A percentile compares a stretch with the other conserved stretches of the same genome.
Evolutionary conservation across 2,888 invertebrate genomes (phyloP).

Genomic region (Andrena camellia): DNA sequence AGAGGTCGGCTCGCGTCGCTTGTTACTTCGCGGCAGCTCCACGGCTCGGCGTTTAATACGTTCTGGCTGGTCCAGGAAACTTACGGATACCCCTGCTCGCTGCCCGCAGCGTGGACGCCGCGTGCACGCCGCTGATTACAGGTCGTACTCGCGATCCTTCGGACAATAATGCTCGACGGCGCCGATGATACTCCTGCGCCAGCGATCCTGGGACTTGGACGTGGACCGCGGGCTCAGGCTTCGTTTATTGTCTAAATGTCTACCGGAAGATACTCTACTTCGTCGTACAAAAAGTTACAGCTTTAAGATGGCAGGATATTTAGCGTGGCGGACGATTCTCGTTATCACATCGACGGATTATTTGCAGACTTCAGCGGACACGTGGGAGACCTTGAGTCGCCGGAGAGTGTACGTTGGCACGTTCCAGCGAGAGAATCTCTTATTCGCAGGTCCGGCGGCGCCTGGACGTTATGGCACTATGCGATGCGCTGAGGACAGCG

Average conservation of each 20-base stretch:
- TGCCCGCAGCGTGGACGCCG: conserved; percentile 26
- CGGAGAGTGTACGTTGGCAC: conserved; percentile 25
- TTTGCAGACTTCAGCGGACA: conserved; percentile 10
- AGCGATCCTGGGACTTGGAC: background rate
- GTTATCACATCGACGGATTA: conserved; percentile 47
- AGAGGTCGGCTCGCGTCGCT: conserved; percentile 71
- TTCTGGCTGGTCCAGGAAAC: conserved; percentile 51
- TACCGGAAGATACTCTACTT: background rate
- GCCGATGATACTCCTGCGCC: background rate
- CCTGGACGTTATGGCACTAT: conserved; percentile 56
- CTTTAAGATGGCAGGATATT: conserved; percentile 42
- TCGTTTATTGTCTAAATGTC: conserved; percentile 9
- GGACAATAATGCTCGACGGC: background rate
- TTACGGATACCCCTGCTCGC: conserved; percentile 25
- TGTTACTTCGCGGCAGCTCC: conserved; percentile 67
- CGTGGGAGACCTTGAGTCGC: conserved; percentile 25
- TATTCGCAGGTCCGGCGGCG: background rate
- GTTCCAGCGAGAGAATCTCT: conserved; percentile 29
- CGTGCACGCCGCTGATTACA: background rate
- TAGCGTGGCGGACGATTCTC: conserved; percentile 27
- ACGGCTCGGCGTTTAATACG: conserved; percentile 66
- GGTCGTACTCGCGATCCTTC: background rate
- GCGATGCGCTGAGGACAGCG: background rate
- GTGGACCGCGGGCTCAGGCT: background rate
- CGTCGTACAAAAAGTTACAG: conserved; percentile 9